Conservation (phyloP, 2,113 vertebrate species). For the Periophthalmus modestus region DNA sequence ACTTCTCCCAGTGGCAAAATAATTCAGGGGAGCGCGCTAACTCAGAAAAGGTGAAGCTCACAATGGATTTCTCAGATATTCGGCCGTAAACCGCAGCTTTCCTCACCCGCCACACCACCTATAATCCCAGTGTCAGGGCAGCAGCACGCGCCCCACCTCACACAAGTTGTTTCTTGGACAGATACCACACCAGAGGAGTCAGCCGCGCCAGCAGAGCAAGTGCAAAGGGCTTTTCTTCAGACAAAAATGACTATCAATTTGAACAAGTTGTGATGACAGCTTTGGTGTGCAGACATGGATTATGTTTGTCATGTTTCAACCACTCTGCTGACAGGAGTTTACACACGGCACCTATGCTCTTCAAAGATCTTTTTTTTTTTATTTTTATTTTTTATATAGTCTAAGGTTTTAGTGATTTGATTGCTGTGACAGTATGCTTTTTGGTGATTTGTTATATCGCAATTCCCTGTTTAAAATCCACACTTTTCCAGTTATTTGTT, state of each 20-base stretch:
- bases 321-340: conserved; percentile 15
- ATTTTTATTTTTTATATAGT: no score
- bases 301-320: conserved; percentile 23
- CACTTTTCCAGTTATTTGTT: no score
- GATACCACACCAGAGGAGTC: conserved; percentile 61
- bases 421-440: no score
- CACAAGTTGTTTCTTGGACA: conserved; percentile 77
- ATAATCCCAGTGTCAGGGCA: conserved; percentile 73
- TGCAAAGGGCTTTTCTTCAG: conserved; percentile 38
- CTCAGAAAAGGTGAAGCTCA: conserved; percentile 62
- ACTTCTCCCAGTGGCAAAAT: conserved; percentile 67
- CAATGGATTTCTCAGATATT: conserved; percentile 75
- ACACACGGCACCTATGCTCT: background rate
- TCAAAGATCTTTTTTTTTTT: background rate
- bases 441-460: no score
- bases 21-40: conserved; percentile 63
- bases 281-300: background rate
- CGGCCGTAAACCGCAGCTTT: conserved; percentile 72
- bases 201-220: conserved; percentile 51
- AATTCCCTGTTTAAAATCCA: no score
- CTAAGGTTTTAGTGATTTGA: no score
- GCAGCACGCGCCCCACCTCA: conserved; percentile 62
- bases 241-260: conserved; percentile 38
- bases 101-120: conserved; percentile 69
- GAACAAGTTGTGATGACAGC: conserved; percentile 11